These are phyloP conservation scores for Ischnus inquisitorius DNA, from an alignment of 2,888 invertebrate genomes.

Conservation along the genomic window DNA sequence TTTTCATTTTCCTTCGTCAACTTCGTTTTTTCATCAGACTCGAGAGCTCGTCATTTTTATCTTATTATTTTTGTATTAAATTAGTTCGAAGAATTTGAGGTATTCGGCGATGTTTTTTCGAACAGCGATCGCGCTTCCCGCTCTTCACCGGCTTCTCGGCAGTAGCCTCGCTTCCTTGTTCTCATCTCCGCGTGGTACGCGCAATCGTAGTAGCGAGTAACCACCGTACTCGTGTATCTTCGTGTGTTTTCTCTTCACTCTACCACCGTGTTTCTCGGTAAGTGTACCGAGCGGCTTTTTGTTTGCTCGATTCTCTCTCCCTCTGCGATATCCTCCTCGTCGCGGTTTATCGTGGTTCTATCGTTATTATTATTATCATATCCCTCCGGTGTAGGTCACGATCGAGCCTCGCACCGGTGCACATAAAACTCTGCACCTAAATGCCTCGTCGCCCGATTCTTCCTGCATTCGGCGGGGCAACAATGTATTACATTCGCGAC, in stretches of 20 bases:
- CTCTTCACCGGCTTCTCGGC: constrained; percentile 9
- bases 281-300: constrained; percentile 2
- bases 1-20: neutral
- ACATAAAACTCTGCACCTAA: neutral
- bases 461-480: constrained; percentile 29
- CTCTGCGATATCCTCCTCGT: neutral
- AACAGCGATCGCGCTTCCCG: constrained; percentile 7
- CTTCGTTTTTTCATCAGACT: neutral
- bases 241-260: neutral
- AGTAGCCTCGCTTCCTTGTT: constrained; percentile 6
- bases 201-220: neutral
- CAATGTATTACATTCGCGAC: neutral
- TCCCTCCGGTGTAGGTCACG: constrained; percentile 46
- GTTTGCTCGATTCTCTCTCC: neutral
- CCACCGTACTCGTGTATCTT: constrained; percentile 8
- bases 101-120: neutral
- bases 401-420: constrained; percentile 2
- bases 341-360: neutral
- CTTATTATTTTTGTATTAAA: neutral
- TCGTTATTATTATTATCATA: constrained; percentile 12
- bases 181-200: constrained; percentile 26
- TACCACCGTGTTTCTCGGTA: neutral
- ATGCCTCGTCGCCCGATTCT: neutral
- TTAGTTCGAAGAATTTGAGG: neutral
- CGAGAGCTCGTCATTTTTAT: neutral